A percentile compares a stretch with the other conserved stretches of the same genome.
Conservation (phyloP, 2,888 invertebrate genomes). For the Limulus polyphemus region DNA sequence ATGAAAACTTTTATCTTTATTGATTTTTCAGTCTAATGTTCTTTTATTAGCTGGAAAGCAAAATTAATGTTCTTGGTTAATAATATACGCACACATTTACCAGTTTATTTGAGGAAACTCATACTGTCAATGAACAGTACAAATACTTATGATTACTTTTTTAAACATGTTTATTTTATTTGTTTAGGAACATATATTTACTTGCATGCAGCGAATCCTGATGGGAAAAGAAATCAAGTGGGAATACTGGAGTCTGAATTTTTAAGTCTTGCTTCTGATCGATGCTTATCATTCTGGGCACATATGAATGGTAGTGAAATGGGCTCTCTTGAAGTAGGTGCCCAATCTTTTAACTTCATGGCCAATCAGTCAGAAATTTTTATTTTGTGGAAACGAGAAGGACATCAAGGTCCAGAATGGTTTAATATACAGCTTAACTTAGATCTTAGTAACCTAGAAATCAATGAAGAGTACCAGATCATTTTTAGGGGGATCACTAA, state of each 20-base stretch:
- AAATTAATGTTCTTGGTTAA: too few species aligned
- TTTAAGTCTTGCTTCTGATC: slow-evolving; percentile 14
- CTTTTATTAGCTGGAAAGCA: too few species aligned
- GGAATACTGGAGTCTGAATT: slow-evolving; percentile 20
- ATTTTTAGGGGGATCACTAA: slow-evolving; percentile 19
- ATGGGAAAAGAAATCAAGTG: slow-evolving; percentile 6
- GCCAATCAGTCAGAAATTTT: background rate
- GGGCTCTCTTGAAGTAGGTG: slow-evolving; percentile 13
- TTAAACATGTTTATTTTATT: background rate
- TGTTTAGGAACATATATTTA: slow-evolving; percentile 19
- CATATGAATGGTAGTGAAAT: slow-evolving; percentile 21
- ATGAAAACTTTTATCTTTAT: too few species aligned
- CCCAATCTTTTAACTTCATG: slow-evolving; percentile 1
- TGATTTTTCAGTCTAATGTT: too few species aligned
- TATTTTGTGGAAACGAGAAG: slow-evolving; percentile 4
- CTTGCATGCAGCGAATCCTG: slow-evolving; percentile 12
- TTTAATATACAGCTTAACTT: slow-evolving; percentile 9
- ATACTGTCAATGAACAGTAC: background rate
- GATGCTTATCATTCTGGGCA: slow-evolving; percentile 21
- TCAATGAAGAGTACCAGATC: slow-evolving; percentile 17
- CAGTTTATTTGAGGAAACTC: too few species aligned
- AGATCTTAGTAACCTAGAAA: slow-evolving; percentile 4
- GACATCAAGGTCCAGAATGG: slow-evolving; percentile 15
- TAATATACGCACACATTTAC: too few species aligned
- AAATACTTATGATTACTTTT: background rate